These are phyloP conservation scores for Pseudopipra pipra DNA, from an alignment of 2,113 vertebrate genomes.

Conservation along the genomic window DNA sequence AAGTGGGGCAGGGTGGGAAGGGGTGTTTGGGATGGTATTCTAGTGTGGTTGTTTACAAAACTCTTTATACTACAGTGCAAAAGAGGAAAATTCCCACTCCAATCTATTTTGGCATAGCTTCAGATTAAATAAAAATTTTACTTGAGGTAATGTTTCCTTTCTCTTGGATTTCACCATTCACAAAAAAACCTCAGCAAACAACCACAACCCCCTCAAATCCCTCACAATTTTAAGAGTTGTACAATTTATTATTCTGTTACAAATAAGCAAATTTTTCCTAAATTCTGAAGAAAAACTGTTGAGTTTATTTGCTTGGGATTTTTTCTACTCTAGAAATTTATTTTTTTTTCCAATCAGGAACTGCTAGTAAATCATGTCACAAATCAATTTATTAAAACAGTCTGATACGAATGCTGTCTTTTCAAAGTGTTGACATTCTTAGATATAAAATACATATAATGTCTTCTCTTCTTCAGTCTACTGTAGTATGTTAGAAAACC, in stretches of 20 bases:
- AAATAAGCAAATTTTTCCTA: neutral
- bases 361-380: neutral
- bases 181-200: neutral
- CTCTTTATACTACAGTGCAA: neutral
- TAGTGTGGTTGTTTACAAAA: neutral
- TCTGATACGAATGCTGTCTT: neutral
- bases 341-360: neutral
- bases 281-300: neutral
- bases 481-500: neutral
- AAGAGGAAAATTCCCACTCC: neutral
- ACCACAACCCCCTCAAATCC: accelerated
- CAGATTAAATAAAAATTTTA: neutral
- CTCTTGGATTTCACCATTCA: neutral
- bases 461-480: neutral
- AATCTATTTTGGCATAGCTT: neutral
- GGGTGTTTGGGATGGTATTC: neutral
- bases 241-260: neutral
- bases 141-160: neutral
- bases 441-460: accelerated
- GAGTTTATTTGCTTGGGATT: accelerated
- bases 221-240: neutral
- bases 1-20: neutral
- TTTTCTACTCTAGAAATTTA: neutral
- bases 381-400: neutral
- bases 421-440: neutral